phyloP scores from a whole-genome alignment of 2,888 invertebrate species.

The Drosophila hawaiiensis region DNA sequence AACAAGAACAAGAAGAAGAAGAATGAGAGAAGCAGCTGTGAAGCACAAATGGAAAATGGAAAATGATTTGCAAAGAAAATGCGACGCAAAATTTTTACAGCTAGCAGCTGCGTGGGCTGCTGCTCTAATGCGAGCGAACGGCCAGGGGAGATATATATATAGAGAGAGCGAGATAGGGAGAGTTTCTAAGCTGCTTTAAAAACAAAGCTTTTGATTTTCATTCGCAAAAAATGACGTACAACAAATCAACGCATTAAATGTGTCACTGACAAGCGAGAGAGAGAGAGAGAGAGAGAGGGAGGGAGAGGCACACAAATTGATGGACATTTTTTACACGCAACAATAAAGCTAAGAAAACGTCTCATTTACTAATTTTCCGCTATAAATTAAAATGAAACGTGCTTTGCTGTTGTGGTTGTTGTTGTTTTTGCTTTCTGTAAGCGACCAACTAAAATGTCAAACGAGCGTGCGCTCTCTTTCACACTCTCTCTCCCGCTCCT shows the following conservation, averaged over 20 bases:
- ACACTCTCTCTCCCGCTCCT: conserved; percentile 7
- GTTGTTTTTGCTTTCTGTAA: conserved; percentile 10
- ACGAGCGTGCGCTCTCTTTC: conserved; percentile 26
- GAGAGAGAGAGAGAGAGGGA: not conserved
- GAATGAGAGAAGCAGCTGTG: conserved; percentile 52
- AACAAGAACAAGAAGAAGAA: conserved; percentile 24
- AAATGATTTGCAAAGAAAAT: conserved; percentile 66
- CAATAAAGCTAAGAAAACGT: conserved; percentile 25
- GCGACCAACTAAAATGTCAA: conserved; percentile 60
- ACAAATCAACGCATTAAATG: conserved; percentile 32
- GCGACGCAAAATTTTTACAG: conserved; percentile 64
- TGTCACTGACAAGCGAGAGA: conserved; percentile 39
- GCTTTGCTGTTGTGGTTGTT: conserved; percentile 32
- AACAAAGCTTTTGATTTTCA: conserved; percentile 52
- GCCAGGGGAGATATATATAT: not conserved
- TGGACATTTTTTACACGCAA: conserved; percentile 47
- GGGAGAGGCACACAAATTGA: conserved; percentile 34
- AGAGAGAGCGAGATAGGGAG: conserved; percentile 10
- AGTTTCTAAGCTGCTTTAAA: conserved; percentile 53
- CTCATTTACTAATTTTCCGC: conserved; percentile 61
- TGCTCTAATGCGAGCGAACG: conserved; percentile 17
- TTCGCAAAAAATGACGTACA: conserved; percentile 17
- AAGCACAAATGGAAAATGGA: conserved; percentile 49
- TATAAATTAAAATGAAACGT: conserved; percentile 50
- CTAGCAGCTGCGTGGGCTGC: conserved; percentile 52